Base-by-base conservation (phyloP, 2,797 vertebrate species). In the Poecilia wingei region DNA sequence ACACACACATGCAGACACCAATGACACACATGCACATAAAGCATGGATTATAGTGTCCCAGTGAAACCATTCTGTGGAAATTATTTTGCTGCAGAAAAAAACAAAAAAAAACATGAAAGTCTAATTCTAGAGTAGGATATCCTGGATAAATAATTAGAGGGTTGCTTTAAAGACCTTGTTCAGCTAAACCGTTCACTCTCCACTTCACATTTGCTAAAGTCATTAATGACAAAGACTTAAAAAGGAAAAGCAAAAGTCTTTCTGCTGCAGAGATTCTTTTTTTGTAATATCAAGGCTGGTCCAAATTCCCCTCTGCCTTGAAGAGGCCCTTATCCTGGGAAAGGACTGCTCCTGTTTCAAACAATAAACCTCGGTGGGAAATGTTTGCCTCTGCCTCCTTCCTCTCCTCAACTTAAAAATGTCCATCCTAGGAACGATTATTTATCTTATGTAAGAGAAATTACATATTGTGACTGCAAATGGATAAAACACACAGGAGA, bases 91-190 rank as follows among this genome's bases (percentile, higher is more conserved):
- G 87, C 45, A 72, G 47, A 84, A 86, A 93, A 86, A 49, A 49
- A 86, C 93, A 86, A 2, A 49, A 49, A 51, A 59, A 85, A 46
- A 84, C 89, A 90, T 91, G 91, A 92, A 93, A 94, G 91, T 91
- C 90, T 95, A 93, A 95, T 95, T 94, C 94, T 92, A 92, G 92
- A 94, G 91, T 88, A 88, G 94, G 94, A 95, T 94, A 95, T 95
- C 93, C 95, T 95, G 95, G 95, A 95, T 94, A 96, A 96, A 95
- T 95, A 96, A 95, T 95, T 95, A 95, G 93, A 94, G 93, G 92
- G 91, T 86, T 94, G 82, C 92, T 95, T 95, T 95, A 93, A 96
- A 95, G 94, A 91, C 89, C 88, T 84, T 77, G 84, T 88, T 86
- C 86, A 90, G 88, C 87, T 80, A 81, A 91, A 86, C 89, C 85